phyloP scores from a whole-genome alignment of 2,113 vertebrate species.

The Mandrillus leucophaeus region DNA sequence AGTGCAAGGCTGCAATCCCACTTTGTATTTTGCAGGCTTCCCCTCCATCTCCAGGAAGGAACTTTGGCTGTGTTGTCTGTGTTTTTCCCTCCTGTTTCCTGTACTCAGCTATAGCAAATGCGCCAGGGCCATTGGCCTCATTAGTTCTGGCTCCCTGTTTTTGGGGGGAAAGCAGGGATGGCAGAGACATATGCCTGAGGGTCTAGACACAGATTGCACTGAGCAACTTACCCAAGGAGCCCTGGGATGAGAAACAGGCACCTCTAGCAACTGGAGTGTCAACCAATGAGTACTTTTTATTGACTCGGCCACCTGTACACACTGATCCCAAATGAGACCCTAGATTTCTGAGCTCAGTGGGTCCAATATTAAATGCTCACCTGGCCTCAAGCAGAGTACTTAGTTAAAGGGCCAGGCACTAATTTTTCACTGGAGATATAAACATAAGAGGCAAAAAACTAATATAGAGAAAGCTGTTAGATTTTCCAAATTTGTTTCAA shows the following conservation, averaged over 20 bases:
- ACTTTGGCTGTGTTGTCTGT: constrained; percentile 46
- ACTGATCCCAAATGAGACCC: not conserved
- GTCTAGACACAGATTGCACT: not conserved
- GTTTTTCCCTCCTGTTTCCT: constrained; percentile 74
- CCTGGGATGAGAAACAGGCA: not conserved
- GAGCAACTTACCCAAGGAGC: not conserved
- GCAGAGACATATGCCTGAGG: not conserved
- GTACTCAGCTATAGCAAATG: constrained; percentile 60
- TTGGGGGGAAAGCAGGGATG: not conserved
- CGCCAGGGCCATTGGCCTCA: not conserved
- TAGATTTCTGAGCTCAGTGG: not conserved
- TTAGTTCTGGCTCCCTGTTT: not conserved
- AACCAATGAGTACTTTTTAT: not conserved
- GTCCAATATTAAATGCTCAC: not conserved
- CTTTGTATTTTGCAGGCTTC: constrained; percentile 77
- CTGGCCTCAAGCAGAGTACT: rapidly evolving
- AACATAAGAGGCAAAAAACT: not conserved
- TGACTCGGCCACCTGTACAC: not conserved
- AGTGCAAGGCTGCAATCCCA: constrained; percentile 27
- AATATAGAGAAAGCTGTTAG: not conserved
- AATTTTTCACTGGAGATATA: not conserved
- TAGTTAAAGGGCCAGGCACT: not conserved
- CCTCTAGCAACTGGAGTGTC: not conserved
- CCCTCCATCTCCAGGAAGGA: constrained; percentile 80
- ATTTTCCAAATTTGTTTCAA: constrained; percentile 19